phyloP scores from a whole-genome alignment of 35 echinoderm and acorn worm species.

The Lytechinus pictus region DNA sequence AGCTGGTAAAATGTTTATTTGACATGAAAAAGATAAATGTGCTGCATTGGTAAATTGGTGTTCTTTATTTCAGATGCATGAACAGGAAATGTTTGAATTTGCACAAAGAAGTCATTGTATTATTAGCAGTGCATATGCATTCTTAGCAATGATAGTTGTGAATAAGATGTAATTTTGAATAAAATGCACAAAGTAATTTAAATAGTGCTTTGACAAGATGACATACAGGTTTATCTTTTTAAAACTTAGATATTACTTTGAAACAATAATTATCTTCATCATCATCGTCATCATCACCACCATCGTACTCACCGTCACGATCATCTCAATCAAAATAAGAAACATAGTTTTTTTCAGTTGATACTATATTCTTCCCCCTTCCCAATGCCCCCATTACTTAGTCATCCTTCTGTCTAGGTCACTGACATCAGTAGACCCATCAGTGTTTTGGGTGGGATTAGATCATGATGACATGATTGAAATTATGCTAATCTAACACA shows the following conservation, averaged over 20 bases:
- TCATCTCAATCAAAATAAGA: neutral
- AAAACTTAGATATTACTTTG: too few species aligned
- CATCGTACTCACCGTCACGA: too few species aligned
- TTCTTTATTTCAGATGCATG: neutral
- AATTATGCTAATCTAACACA: constrained; percentile 14
- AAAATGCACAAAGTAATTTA: neutral
- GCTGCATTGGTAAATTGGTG: neutral
- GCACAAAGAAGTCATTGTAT: neutral
- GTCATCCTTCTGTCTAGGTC: neutral
- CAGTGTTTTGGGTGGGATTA: neutral
- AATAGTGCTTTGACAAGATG: neutral
- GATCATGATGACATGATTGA: neutral
- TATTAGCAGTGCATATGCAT: neutral
- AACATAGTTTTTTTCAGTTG: neutral
- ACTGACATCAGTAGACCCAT: neutral
- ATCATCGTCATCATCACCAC: too few species aligned
- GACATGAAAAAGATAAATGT: neutral
- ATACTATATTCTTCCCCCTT: neutral
- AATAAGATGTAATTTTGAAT: neutral
- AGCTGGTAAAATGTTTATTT: neutral
- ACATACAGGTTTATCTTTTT: neutral
- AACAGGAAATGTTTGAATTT: neutral
- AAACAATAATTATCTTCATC: too few species aligned
- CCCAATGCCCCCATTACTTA: neutral
- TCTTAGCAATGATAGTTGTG: neutral